Percentiles rank a stretch among this genome's conserved stretches.
Conservation (phyloP, 2,797 vertebrate species). For the Forpus xanthops region DNA sequence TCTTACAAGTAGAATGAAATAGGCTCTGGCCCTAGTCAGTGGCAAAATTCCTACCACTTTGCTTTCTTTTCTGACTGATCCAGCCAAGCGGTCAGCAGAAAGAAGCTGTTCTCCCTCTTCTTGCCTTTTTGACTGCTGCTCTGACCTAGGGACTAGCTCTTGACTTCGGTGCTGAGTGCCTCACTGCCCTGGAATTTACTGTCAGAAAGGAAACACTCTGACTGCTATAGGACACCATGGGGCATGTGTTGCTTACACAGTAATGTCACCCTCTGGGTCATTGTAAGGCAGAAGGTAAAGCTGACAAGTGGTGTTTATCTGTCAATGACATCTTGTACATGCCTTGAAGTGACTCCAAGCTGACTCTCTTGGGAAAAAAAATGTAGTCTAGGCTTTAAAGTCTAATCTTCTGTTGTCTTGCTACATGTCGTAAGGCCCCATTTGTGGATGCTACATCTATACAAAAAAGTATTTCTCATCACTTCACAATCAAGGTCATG, state of each 20-base stretch:
- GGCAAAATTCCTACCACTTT: not conserved
- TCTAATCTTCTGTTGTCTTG: conserved; percentile 33
- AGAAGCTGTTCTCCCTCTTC: not conserved
- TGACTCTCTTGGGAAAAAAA: conserved; percentile 24
- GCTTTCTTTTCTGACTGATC: not conserved
- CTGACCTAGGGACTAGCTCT: conserved; percentile 26
- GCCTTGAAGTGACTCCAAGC: conserved; percentile 59
- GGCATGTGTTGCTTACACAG: conserved; percentile 69
- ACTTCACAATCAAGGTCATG: conserved; percentile 23
- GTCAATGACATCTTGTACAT: conserved; percentile 59
- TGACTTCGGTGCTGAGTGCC: conserved; percentile 22
- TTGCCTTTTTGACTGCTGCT: not conserved
- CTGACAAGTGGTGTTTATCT: conserved; percentile 67
- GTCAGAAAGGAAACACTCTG: conserved; percentile 66
- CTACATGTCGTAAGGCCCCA: conserved; percentile 49
- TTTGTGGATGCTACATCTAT: conserved; percentile 36
- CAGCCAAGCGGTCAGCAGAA: not conserved
- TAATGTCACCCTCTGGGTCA: conserved; percentile 65
- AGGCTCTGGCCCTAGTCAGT: not conserved
- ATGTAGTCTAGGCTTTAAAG: not conserved
- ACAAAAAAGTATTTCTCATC: conserved; percentile 48
- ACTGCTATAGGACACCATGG: conserved; percentile 58
- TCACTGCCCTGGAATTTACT: conserved; percentile 34
- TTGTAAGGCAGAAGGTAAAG: conserved; percentile 58
- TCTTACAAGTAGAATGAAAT: not conserved